These are phyloP conservation scores for Aphidius ervi DNA, from an alignment of 1,140 invertebrate species.

Conservation along the genomic window DNA sequence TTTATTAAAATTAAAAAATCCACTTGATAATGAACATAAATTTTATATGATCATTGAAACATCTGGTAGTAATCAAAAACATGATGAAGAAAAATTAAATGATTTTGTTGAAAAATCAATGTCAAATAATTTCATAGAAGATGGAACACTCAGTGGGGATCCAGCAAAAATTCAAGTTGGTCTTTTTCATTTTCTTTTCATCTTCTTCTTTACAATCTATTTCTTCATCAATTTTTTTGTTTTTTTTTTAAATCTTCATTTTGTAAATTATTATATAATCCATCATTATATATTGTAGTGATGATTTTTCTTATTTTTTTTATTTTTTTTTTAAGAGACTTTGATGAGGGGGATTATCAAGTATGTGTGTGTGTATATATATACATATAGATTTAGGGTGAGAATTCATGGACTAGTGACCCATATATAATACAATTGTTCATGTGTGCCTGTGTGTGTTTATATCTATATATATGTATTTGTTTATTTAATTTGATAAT, in stretches of 20 bases:
- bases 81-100: slow-evolving; percentile 85
- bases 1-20: slow-evolving; percentile 60
- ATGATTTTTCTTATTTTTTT: neutral
- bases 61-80: slow-evolving; percentile 73
- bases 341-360: neutral
- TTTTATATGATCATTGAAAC: slow-evolving; percentile 93
- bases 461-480: too few relatives aligned
- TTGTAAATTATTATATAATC: neutral
- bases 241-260: too few relatives aligned
- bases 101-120: slow-evolving; percentile 74
- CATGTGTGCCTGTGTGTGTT: too few relatives aligned
- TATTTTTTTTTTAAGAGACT: neutral
- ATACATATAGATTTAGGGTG: neutral
- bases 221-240: too few relatives aligned
- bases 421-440: neutral
- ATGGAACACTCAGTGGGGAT: slow-evolving; percentile 82
- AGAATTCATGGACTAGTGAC: neutral
- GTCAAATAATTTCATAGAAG: slow-evolving; percentile 64
- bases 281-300: too few relatives aligned
- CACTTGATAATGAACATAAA: slow-evolving; percentile 53
- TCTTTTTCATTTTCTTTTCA: neutral
- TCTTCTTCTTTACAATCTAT: neutral
- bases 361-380: too few relatives aligned
- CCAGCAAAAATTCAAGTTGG: slow-evolving; percentile 70
- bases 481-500: too few relatives aligned